Evolutionary conservation across 1,140 invertebrate genomes (phyloP), one percentile per base, ranked within the genome.

Genomic region (Helicoverpa armigera): DNA sequence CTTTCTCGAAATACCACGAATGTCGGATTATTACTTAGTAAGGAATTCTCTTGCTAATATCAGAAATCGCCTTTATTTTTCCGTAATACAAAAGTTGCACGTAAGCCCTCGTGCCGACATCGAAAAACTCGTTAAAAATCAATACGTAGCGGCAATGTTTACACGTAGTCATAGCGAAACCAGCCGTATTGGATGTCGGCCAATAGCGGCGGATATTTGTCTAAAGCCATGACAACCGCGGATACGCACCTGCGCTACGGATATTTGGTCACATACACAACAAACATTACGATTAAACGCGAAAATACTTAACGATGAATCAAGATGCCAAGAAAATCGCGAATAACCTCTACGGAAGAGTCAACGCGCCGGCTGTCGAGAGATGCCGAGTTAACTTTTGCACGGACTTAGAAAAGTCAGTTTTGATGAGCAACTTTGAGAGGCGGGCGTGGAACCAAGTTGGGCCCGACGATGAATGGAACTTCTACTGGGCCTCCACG

Each of bases 401-500:
- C 86, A 98, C 98, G 54, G 98, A 99, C 93, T 96, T 98, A 90
- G 98, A 99, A 88, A 99, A 99, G 93, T 99, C 98, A n/a, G 98
- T 99, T 3, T 96, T 99, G 80, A 96, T 98, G 56, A 97, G 98
- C 84, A 99, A 99, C 94, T 99, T 99, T 91, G 98, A 99, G 87
- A 98, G 98, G 93, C 95, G 98, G 82, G 98, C 98, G 9, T 99
- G 98, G 98, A 95, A 96, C 31, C 97, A 98, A 95, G 98, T 99
- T 12, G 97, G 96, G 16, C 97, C 98, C 1, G 98, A 99, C 84
- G 98, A 99, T 90, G 98, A 99, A 87, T 99, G 98, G 98, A 98
- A 99, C 92, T 98, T 99, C 92, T 99, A 99, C 92, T 99, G 98
- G 98, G 98, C 98, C 2, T 98, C 97, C 11, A 98, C 98, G 9